Base-by-base conservation (phyloP, 2,113 vertebrate species). In the Hirundichthys speculiger region DNA sequence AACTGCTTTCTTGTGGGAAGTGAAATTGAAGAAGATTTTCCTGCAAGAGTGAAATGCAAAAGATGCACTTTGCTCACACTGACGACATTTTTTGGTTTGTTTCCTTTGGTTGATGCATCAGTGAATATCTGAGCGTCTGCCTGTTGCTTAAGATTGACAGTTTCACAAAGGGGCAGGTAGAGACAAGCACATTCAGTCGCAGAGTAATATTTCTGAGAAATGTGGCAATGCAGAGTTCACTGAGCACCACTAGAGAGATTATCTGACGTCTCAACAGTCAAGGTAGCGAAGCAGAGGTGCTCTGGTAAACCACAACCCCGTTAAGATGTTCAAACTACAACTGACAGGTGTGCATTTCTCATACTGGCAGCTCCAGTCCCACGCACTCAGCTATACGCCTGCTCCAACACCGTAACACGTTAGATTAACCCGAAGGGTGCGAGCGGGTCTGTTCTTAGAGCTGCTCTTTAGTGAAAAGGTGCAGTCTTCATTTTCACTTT, bases 241-340 rank as follows among this genome's bases (percentile, higher is more conserved):
- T 16, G 68, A 59, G 40, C 60, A 12, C 2, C 46, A 55, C 72
- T n/a, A 16, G 34, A 21, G 34, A 74, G 58, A 38, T 76, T 69
- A 81, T 79, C 65, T 45, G 24, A 24, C 69, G 66, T 74, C 59
- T 72, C 42, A 64, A 49, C 25, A 51, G 59, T 3, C 27, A 13
- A 64, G 49, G 45, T 3, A 63, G 50, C 60, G 55, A 27, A 47
- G 19, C 18, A 12, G 39, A 30, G 43, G 47, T 27, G 64, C 30
- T 46, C 24, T 19, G 42, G 62, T 63, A 72, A 66, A 60, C 54
- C 25, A 62, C 49, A 49, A 56, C 47, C 16, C 27, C 56, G 45
- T 60, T 70, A 59, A 66, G 48, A 55, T 21, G 48, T 39, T 51
- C 30, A 3, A 34, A 18, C 60, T 57, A 13, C 70, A 64, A 34